Base-by-base conservation (phyloP, 2,888 invertebrate species). In the Clusia tigrina region DNA sequence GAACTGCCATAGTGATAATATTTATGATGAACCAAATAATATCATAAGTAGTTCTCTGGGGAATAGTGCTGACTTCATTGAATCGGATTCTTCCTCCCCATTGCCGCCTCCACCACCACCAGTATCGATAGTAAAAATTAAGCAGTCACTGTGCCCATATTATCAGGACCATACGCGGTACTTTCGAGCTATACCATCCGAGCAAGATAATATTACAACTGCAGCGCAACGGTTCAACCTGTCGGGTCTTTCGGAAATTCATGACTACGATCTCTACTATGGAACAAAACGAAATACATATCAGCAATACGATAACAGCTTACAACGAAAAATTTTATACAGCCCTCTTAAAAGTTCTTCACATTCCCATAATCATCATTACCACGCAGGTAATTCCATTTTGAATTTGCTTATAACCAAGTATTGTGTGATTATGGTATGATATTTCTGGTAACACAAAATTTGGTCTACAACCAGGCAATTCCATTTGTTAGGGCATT, bases 11-110 rank as follows among this genome's bases (percentile, higher is more conserved):
- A 79, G 76, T 62, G 81, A 83, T 66, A 84, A 84, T 63, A 84
- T 84, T 24, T 84, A 84, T 62, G 84, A 84, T 67, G 83, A 84
- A 64, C 84, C 84, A 22, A 83, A 83, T 66, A 81, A 81, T 65
- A 77, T 81, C 32, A 73, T 80, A 54, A 80, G 79, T 67, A 77
- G 77, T 23, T 81, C 79, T 56, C 69, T 78, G 67, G 79, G 80
- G 56, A 81, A 81, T 62, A 81, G 77, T 51, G 75, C 81, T 15
- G 82, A 82, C 62, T 65, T 77, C 46, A 70, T 79, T 15, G 79
- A 78, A 46, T 78, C 79, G 9, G 77, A 79, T 69, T 77, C 74
- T 5, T 74, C 75, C 62, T 78, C 78, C 17, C 73, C 76, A 24
- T 37, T 78, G 64, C 73, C 77, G 24, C 73, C 79, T 18, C 80